phyloP scores from a whole-genome alignment of 2,888 invertebrate genomes.

The Lasioglossum zephyrum region DNA sequence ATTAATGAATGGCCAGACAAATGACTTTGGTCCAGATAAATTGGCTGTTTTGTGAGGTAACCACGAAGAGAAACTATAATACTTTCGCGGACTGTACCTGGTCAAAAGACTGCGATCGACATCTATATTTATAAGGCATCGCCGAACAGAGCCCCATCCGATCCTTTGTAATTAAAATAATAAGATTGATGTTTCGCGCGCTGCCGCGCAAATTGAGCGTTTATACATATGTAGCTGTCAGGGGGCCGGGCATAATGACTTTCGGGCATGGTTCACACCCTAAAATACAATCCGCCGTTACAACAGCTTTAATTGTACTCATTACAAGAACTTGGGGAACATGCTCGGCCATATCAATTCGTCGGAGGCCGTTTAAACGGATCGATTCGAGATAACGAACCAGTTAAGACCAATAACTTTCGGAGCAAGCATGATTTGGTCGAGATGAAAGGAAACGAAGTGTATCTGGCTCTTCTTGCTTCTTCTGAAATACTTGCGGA shows the following conservation, averaged over 20 bases:
- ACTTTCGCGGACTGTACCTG: constrained; percentile 63
- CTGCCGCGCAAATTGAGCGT: constrained; percentile 69
- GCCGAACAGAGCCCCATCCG: constrained; percentile 48
- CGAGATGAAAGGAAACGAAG: background rate
- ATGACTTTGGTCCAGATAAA: background rate
- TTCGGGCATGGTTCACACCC: constrained; percentile 44
- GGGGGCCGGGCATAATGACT: constrained; percentile 67
- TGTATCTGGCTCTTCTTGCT: background rate
- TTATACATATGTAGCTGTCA: constrained; percentile 74
- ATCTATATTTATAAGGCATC: constrained; percentile 71
- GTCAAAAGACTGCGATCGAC: constrained; percentile 63
- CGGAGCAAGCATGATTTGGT: constrained; percentile 22
- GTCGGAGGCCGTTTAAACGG: constrained; percentile 38
- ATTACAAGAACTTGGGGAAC: constrained; percentile 45
- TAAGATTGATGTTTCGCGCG: constrained; percentile 73
- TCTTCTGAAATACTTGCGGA: background rate
- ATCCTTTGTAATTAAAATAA: constrained; percentile 74
- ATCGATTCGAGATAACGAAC: constrained; percentile 64
- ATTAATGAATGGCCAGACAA: background rate
- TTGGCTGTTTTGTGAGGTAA: background rate
- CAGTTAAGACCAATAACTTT: constrained; percentile 47
- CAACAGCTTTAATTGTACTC: constrained; percentile 63
- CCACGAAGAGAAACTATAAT: constrained; percentile 20
- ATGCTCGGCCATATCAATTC: constrained; percentile 51
- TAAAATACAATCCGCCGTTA: constrained; percentile 60